phyloP scores from a whole-genome alignment of 1,140 invertebrate species.

The Drosophila sp. region DNA sequence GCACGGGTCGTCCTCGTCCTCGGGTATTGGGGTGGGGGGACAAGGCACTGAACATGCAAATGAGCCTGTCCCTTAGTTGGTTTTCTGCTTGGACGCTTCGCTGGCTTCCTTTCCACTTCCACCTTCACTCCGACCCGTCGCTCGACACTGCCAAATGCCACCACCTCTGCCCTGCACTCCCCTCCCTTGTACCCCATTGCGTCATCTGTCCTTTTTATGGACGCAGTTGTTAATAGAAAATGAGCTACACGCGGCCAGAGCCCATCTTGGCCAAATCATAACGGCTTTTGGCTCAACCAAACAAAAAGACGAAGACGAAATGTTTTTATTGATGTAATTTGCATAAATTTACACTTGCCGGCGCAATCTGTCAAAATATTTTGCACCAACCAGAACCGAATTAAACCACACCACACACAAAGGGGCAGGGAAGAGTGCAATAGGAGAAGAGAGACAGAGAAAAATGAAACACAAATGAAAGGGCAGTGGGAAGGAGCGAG shows the following conservation, averaged over 20 bases:
- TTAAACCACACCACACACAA: background rate
- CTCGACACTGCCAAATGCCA: constrained; percentile 32
- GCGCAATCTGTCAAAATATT: constrained; percentile 77
- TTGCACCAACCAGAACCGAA: constrained; percentile 17
- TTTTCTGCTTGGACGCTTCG: constrained; percentile 80
- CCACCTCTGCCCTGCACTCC: background rate
- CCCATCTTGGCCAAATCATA: constrained; percentile 76
- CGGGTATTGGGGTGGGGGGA: constrained; percentile 13
- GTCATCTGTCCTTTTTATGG: constrained; percentile 69
- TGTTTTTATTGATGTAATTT: constrained; percentile 81
- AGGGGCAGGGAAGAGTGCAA: background rate
- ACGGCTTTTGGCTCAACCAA: constrained; percentile 51
- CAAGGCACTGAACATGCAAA: constrained; percentile 62
- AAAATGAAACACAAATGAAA: constrained; percentile 10
- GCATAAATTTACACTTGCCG: constrained; percentile 78
- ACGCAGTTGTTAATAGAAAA: constrained; percentile 80
- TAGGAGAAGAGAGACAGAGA: background rate
- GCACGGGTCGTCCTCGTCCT: background rate
- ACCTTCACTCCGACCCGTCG: background rate
- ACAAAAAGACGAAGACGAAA: constrained; percentile 60
- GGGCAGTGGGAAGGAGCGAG: background rate
- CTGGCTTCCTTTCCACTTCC: constrained; percentile 48
- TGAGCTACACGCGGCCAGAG: constrained; percentile 71
- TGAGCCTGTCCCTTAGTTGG: constrained; percentile 78
- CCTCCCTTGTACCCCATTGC: constrained; percentile 16